Evolutionary conservation across 1,140 invertebrate genomes (phyloP), one percentile per base, ranked within the genome.

Genomic region (Brachionus manjavacas): DNA sequence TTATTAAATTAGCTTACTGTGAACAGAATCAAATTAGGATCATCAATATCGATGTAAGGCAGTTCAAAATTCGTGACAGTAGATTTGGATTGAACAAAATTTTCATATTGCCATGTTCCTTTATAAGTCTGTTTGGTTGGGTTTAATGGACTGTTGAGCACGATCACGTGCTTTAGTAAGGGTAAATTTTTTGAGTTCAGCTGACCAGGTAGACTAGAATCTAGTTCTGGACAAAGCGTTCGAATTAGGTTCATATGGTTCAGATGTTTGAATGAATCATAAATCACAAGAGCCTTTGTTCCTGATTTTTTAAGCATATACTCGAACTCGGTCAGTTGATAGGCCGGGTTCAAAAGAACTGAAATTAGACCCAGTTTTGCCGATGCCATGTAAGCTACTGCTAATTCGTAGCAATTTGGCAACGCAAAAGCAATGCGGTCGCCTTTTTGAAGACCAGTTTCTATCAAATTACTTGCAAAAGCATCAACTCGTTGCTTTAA

Each of bases 41-140:
- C 79, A 25, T 81, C 79, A 64, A 81, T 81, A 31, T 81, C 79
- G 4, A 81, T 4, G 31, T 81, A 81, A 16, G 79, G 79, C 9
- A 64, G 12, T n/a, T 81, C 7, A 41, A 64, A 20, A 28, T 20
- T 39, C 6, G 1, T 4, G n/a, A 1, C 12, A 8, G 16, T 20
- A 35, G 79, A 81, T 60, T 68, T 81, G 11, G 79, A 11, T 35
- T 68, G n/a, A 23, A 81, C 39, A 39, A 81, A 60, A 23, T 41
- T 68, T 25, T 64, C 41, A 66, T 55, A 60, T 8, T 14, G 7
- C 46, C 49, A 80, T 25, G 78, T 80, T 55, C 78, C 78, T 66
- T 80, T 80, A 16, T 80, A 80, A 31, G 46, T 16, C 11, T 55
- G 25, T 55, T 80, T 80, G 12, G n/a, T 49, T 41, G 46, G 78